These are phyloP conservation scores for Manduca sexta DNA, from an alignment of 1,140 invertebrate genomes.

Conservation along the genomic window DNA sequence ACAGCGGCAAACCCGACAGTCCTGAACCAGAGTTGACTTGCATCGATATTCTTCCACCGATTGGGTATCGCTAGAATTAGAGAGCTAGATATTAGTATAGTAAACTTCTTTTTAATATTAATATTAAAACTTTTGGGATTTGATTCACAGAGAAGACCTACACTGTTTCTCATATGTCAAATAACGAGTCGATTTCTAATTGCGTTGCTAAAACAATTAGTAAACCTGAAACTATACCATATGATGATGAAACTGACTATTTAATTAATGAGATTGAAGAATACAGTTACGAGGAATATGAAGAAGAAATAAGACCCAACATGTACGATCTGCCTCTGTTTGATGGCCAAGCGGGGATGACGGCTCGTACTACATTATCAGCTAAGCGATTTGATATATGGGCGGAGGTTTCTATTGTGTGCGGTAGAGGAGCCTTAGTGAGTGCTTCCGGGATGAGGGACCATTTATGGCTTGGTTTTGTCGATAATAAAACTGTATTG, in stretches of 20 bases:
- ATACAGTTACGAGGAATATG: constrained; percentile 52
- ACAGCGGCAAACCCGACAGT: constrained; percentile 61
- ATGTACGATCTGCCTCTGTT: constrained; percentile 54
- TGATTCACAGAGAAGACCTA: constrained; percentile 54
- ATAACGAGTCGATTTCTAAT: constrained; percentile 22
- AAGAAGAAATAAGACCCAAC: constrained; percentile 39
- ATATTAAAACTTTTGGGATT: constrained; percentile 22
- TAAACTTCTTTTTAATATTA: constrained; percentile 19
- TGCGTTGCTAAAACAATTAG: constrained; percentile 24
- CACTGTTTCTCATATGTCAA: constrained; percentile 24
- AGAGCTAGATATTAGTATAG: constrained; percentile 18
- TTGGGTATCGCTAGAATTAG: constrained; percentile 56
- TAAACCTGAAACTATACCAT: neutral
- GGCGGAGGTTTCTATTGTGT: constrained; percentile 61
- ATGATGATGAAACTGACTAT: constrained; percentile 27
- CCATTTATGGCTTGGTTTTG: constrained; percentile 61
- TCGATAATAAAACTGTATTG: constrained; percentile 44
- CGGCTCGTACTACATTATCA: constrained; percentile 43
- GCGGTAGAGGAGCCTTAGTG: constrained; percentile 48
- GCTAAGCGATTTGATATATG: constrained; percentile 64
- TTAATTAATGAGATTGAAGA: constrained; percentile 45
- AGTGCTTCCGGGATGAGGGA: constrained; percentile 56
- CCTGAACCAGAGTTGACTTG: constrained; percentile 54
- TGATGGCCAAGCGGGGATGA: constrained; percentile 50
- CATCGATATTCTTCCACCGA: constrained; percentile 54